Base-by-base conservation (phyloP, 1,140 invertebrate genomes). In the Asobara japonica region DNA sequence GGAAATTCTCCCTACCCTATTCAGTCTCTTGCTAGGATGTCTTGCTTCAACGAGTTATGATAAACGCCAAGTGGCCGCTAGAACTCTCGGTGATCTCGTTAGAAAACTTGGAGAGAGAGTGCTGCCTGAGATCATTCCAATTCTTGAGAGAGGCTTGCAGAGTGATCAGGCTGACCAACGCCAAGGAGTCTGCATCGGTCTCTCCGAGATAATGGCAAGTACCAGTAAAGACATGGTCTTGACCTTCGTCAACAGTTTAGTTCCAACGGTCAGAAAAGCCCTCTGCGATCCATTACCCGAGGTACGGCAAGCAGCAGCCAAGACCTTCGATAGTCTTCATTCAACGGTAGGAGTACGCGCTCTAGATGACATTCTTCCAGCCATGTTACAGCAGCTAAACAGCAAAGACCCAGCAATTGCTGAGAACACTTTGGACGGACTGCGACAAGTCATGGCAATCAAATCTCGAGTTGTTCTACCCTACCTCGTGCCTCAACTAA, bases 191-290 rank as follows among this genome's bases (percentile, higher is more conserved):
- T 99, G 98, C 85, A 98, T 99, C 83, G 98, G 98, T 4, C 89
- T 99, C 1, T 96, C 96, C 0, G 98, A 99, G 90, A 99, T 99
- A 77, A 98, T 99, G 93, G 92, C 93, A 2, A 98, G 97, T 41
- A 99, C 97, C 2, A 97, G 95, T 65, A 92, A 93, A 79, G 98
- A 99, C 78, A 98, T 98, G 93, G 95, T 98, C 6, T 86, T 97
- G 0, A 94, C 94, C 2, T 98, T 97, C 87, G 96, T 97, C 1
- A 96, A 98, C 83, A 98, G 95, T 80, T 88, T 99, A 64, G 96
- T 99, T n/a, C 97, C 97, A n/a, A 99, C 97, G 3, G 96, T 98
- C 6, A 90, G 95, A 72, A 95, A 94, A 89, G 97, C 97, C 3
- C 88, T 99, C 18, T 96, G 95, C 79, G 98, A 99, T 91, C 94